phyloP scores from a whole-genome alignment of 1,140 invertebrate species.

The Diorhabda sublineata region DNA sequence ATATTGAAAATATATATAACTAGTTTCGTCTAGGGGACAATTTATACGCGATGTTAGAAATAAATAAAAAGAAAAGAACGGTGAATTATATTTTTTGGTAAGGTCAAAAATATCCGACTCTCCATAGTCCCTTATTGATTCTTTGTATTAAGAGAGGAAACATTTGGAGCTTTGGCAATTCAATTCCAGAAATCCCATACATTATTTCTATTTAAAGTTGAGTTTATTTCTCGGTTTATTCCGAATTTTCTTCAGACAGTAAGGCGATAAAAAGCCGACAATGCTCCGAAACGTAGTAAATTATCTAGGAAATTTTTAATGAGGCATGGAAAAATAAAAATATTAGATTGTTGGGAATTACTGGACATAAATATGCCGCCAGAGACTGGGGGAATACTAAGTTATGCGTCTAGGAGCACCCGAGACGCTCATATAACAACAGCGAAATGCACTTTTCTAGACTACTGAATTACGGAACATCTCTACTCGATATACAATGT shows the following conservation, averaged over 20 bases:
- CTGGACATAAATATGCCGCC: slow-evolving; percentile 29
- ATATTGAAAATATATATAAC: too few relatives aligned
- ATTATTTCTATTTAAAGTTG: background rate
- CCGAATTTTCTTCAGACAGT: slow-evolving; percentile 2
- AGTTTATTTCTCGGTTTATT: background rate
- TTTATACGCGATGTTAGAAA: too few relatives aligned
- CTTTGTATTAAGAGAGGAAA: too few relatives aligned
- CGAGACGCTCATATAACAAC: slow-evolving; percentile 28
- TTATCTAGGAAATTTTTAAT: slow-evolving; percentile 26
- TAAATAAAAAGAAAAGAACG: too few relatives aligned
- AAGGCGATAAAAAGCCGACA: slow-evolving; percentile 1
- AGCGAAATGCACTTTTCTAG: slow-evolving; percentile 14
- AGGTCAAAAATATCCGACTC: too few relatives aligned
- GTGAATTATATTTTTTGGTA: too few relatives aligned
- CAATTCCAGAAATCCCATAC: background rate
- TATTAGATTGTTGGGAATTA: slow-evolving; percentile 30
- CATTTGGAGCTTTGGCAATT: background rate
- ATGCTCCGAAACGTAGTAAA: background rate
- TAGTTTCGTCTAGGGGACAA: too few relatives aligned
- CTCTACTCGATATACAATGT: too few relatives aligned
- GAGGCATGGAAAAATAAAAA: slow-evolving; percentile 24
- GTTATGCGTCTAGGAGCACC: slow-evolving; percentile 31
- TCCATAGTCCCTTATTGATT: too few relatives aligned
- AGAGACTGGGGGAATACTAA: slow-evolving; percentile 25
- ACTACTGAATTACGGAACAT: background rate